A percentile compares a stretch with the other conserved stretches of the same genome.
Conservation (phyloP, 2,888 invertebrate genomes). For the Mechanitis messenoides region DNA sequence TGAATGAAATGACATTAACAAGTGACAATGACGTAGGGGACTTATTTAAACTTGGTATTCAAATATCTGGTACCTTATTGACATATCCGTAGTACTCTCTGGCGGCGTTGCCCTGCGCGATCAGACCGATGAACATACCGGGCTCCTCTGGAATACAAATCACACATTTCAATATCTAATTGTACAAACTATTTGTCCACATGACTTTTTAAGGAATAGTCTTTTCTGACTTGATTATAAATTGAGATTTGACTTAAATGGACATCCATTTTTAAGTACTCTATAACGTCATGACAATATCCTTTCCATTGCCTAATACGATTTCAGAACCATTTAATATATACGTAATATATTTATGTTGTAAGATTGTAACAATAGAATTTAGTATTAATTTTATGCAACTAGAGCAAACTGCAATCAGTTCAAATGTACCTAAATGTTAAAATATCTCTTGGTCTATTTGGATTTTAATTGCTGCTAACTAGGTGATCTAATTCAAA, state of each 20-base stretch:
- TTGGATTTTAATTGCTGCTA: background rate
- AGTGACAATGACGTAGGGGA: too few relatives aligned
- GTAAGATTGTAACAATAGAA: too few relatives aligned
- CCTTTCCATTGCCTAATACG: too few relatives aligned
- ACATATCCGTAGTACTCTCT: slow-evolving; percentile 79
- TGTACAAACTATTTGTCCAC: background rate
- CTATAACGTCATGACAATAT: too few relatives aligned
- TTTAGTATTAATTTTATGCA: background rate
- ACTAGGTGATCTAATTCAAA: background rate
- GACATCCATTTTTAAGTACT: too few relatives aligned
- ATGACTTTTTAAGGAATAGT: background rate
- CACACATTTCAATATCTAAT: slow-evolving; percentile 9
- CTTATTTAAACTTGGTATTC: too few relatives aligned
- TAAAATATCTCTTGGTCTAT: background rate
- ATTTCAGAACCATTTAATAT: too few relatives aligned
- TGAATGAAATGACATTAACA: too few relatives aligned
- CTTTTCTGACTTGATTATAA: background rate
- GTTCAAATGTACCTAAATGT: background rate
- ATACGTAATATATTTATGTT: too few relatives aligned
- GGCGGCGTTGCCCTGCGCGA: slow-evolving; percentile 78
- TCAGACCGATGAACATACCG: slow-evolving; percentile 89
- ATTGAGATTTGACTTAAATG: too few relatives aligned
- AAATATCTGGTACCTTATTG: slow-evolving; percentile 61
- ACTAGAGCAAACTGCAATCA: background rate
- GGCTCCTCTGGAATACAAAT: slow-evolving; percentile 79